A percentile compares a stretch with the other conserved stretches of the same genome.
Conservation (phyloP, 2,113 vertebrate genomes). For the Scartelaos histophorus region DNA sequence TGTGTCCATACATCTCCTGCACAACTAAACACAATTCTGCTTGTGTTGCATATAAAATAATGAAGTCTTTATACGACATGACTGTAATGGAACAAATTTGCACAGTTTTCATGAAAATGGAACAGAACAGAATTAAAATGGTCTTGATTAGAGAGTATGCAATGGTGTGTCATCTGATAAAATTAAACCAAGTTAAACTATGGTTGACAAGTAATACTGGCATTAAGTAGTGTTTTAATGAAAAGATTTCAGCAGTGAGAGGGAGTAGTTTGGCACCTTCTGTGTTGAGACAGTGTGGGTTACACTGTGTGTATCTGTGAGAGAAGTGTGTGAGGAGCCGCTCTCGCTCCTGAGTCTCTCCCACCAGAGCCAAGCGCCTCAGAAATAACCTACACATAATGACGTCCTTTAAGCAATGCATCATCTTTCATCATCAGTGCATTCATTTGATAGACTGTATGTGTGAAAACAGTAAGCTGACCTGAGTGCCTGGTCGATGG, state of each 20-base stretch:
- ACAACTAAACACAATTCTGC: no score
- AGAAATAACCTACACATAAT: slow-evolving; percentile 82
- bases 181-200: no score
- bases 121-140: no score
- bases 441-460: background rate
- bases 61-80: no score
- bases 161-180: no score
- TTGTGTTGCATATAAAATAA: no score
- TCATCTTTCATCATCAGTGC: background rate
- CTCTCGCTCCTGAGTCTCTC: slow-evolving; percentile 95
- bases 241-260: background rate
- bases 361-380: slow-evolving; percentile 90
- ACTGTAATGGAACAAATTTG: no score
- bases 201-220: no score
- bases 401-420: background rate
- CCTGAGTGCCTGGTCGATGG: slow-evolving; percentile 93
- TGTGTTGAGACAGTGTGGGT: slow-evolving; percentile 79
- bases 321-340: slow-evolving; percentile 93
- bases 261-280: slow-evolving; percentile 80
- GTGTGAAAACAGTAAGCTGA: slow-evolving; percentile 50
- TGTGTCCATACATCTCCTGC: no score
- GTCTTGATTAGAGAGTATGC: no score
- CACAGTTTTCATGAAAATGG: no score
- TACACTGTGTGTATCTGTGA: slow-evolving; percentile 88
- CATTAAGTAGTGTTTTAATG: no score